Evolutionary conservation across 1,140 invertebrate species (phyloP).

Genomic region (Halyomorpha halys): DNA sequence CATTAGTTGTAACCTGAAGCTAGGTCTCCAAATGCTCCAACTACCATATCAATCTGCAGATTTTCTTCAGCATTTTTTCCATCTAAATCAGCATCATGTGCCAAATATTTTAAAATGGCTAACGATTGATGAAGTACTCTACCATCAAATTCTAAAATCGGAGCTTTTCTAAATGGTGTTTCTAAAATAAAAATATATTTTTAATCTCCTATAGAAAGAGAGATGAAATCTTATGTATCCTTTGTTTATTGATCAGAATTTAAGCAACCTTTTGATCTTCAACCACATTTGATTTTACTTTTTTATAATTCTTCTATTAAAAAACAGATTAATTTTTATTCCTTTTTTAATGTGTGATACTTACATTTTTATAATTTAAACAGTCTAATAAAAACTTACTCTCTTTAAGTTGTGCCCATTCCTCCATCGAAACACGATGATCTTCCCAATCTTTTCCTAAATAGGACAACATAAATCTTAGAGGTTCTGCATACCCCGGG

Average conservation of each 20-base stretch:
- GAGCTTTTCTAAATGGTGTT: background rate
- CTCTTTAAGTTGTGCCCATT: background rate
- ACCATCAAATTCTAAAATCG: background rate
- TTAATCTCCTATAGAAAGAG: too few species aligned
- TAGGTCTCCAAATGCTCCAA: conserved; percentile 14
- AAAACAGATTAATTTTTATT: too few species aligned
- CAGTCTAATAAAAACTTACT: background rate
- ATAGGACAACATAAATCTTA: conserved; percentile 46
- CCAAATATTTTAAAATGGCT: background rate
- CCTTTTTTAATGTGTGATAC: too few species aligned
- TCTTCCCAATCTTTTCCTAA: conserved; percentile 48
- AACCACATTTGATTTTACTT: too few species aligned
- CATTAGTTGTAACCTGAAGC: background rate
- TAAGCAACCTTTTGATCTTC: too few species aligned
- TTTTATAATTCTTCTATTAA: too few species aligned
- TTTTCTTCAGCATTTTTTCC: background rate
- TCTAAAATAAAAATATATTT: background rate
- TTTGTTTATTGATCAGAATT: too few species aligned
- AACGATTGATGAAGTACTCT: background rate
- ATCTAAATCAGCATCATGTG: background rate
- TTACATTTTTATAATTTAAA: too few species aligned
- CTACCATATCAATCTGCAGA: background rate
- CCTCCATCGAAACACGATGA: background rate
- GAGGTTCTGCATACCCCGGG: conserved; percentile 48
- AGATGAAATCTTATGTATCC: too few species aligned